Conservation (phyloP, 1,140 invertebrate species). For the Temnothorax longispinosus region DNA sequence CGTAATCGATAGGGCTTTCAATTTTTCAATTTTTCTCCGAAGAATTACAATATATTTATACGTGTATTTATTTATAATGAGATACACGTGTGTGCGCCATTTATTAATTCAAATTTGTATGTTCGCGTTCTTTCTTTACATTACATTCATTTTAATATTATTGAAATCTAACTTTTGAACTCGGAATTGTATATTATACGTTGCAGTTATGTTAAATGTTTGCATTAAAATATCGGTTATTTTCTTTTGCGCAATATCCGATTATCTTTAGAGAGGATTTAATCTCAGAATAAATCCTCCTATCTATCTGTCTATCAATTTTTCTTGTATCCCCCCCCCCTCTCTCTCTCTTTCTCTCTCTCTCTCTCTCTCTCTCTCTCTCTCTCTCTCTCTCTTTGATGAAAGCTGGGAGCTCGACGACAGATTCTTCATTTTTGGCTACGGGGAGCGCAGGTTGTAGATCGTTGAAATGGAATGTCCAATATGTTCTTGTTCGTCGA, state of each 20-base stretch:
- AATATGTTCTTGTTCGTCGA: constrained; percentile 50
- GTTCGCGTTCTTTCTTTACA: not conserved
- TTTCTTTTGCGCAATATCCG: constrained; percentile 8
- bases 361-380: not conserved
- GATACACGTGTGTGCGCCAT: too few species aligned
- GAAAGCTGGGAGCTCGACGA: not conserved
- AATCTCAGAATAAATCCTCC: constrained; percentile 38
- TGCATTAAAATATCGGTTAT: constrained; percentile 4
- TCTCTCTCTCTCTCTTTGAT: not conserved
- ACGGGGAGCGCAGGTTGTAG: not conserved
- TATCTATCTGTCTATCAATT: constrained; percentile 24
- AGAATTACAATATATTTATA: not conserved
- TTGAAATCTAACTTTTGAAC: not conserved
- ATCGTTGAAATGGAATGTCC: constrained; percentile 23
- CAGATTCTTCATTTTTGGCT: constrained; percentile 56
- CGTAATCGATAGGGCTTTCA: not conserved
- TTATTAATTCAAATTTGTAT: not conserved
- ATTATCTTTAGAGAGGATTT: constrained; percentile 40
- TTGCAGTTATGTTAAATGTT: not conserved
- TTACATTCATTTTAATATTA: not conserved
- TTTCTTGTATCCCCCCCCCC: not conserved
- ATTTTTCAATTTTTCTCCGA: not conserved
- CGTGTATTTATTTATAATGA: not conserved
- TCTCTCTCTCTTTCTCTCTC: not conserved
- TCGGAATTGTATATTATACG: not conserved